Conservation (phyloP, 1,140 invertebrate species). For the Macrotrachela quadricornifera region DNA sequence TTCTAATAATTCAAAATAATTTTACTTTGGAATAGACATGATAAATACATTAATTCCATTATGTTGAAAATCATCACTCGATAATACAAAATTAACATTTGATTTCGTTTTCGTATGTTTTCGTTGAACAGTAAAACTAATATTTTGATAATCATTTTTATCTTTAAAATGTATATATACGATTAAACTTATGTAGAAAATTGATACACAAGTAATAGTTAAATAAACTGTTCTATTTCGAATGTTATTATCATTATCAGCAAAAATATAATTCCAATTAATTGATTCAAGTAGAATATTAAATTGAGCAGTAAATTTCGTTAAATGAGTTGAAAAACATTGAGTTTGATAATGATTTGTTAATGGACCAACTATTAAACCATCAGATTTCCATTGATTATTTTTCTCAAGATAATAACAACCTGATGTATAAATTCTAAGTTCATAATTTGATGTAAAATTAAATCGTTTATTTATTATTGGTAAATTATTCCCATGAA, state of each 20-base stretch:
- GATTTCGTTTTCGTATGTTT: constrained; percentile 34
- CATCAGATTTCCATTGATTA: constrained; percentile 14
- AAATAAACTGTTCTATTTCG: constrained; percentile 38
- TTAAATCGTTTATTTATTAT: too few species aligned
- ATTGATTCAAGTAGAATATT: constrained; percentile 27
- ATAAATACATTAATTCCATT: too few species aligned
- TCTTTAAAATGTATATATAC: constrained; percentile 33
- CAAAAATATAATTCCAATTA: constrained; percentile 27
- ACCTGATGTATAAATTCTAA: constrained; percentile 5
- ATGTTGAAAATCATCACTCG: constrained; percentile 33
- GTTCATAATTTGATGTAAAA: too few species aligned
- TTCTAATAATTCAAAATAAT: too few species aligned
- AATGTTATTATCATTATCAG: constrained; percentile 16
- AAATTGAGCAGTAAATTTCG: constrained; percentile 27
- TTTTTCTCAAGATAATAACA: constrained; percentile 13
- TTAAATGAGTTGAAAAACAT: constrained; percentile 26
- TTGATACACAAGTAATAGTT: constrained; percentile 31
- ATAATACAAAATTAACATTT: constrained; percentile 32
- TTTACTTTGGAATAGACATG: too few species aligned
- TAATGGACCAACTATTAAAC: constrained; percentile 15
- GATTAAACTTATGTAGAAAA: constrained; percentile 29
- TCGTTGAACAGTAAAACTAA: constrained; percentile 33
- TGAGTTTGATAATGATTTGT: constrained; percentile 14
- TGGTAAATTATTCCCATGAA: too few species aligned
- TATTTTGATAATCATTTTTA: constrained; percentile 34